Conservation (phyloP, 2,113 vertebrate genomes). For the Numenius arquata region DNA sequence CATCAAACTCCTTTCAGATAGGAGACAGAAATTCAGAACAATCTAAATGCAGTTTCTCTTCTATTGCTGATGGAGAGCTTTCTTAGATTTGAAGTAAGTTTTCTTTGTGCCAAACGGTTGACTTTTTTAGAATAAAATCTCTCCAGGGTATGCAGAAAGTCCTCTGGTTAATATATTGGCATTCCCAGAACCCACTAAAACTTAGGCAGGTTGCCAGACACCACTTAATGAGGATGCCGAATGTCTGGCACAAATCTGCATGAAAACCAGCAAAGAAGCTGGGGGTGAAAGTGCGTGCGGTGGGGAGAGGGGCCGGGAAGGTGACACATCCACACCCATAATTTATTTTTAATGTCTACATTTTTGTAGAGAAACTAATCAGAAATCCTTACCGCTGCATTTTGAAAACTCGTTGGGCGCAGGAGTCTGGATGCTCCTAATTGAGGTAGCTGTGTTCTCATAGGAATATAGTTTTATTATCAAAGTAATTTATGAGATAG, state of each 20-base stretch:
- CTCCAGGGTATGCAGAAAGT: slow-evolving; percentile 68
- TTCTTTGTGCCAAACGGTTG: slow-evolving; percentile 71
- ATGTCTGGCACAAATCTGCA: slow-evolving; percentile 73
- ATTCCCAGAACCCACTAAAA: slow-evolving; percentile 80
- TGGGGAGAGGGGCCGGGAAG: slow-evolving; percentile 41
- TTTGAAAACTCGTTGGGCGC: background rate
- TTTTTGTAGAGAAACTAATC: slow-evolving; percentile 41
- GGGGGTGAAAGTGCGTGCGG: background rate
- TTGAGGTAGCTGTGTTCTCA: background rate
- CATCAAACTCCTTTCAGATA: slow-evolving; percentile 47
- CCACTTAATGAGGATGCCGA: slow-evolving; percentile 77
- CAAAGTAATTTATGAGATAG: background rate
- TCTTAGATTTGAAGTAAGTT: slow-evolving; percentile 63
- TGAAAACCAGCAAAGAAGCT: slow-evolving; percentile 56
- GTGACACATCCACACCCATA: slow-evolving; percentile 40
- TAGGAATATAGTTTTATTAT: background rate
- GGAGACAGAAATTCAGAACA: slow-evolving; percentile 59
- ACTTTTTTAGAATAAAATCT: slow-evolving; percentile 79
- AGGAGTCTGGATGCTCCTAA: background rate
- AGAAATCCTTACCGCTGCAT: background rate
- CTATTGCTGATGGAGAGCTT: slow-evolving; percentile 63
- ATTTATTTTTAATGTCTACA: slow-evolving; percentile 68
- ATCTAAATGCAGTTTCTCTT: slow-evolving; percentile 64
- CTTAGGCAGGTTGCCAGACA: slow-evolving; percentile 75
- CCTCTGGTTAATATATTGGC: slow-evolving; percentile 80